Evolutionary conservation across 2,888 invertebrate genomes (phyloP).

Genomic region (Teleogryllus oceanicus): DNA sequence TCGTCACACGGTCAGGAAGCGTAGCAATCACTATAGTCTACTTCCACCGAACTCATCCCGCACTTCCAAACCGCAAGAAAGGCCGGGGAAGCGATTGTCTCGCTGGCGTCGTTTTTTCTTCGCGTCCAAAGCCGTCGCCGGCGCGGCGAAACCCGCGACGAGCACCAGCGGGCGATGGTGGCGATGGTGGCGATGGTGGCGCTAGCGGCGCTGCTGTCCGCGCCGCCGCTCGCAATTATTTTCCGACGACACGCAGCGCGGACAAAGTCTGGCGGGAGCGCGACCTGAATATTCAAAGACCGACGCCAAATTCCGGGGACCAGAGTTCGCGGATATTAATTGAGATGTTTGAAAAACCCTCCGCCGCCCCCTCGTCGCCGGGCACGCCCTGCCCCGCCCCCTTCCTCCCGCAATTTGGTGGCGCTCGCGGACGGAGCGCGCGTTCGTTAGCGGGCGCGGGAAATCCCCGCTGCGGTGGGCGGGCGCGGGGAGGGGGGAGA

Average conservation of each 20-base stretch:
- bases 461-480: not conserved
- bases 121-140: no score
- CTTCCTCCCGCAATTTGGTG: not conserved
- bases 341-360: slow-evolving; percentile 5
- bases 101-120: no score
- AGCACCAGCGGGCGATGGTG: no score
- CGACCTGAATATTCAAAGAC: not conserved
- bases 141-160: no score
- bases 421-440: not conserved
- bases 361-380: not conserved
- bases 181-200: no score
- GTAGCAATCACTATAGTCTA: no score
- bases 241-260: not conserved
- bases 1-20: no score
- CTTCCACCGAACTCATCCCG: no score
- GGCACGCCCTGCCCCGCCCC: not conserved
- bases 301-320: not conserved
- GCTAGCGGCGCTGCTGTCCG: no score
- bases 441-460: slow-evolving; percentile 1
- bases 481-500: not conserved
- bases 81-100: no score
- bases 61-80: no score
- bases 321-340: slow-evolving; percentile 3
- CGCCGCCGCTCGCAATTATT: not conserved
- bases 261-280: not conserved